Base-by-base conservation (phyloP, 2,888 invertebrate species). In the Macrophya alboannulata region DNA sequence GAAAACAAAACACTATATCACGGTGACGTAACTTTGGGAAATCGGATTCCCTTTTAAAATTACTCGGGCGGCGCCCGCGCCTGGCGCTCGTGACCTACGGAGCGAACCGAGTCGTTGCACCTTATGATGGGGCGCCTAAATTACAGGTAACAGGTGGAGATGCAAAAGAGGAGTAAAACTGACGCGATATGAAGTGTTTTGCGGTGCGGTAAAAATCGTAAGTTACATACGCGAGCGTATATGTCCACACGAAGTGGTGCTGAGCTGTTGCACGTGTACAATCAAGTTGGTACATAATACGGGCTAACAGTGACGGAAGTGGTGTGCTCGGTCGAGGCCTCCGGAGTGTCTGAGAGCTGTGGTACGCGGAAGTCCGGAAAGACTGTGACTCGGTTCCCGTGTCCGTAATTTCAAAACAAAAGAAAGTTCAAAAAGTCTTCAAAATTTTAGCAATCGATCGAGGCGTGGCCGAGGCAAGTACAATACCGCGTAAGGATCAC, bases 41-140 rank as follows among this genome's bases (percentile, higher is more conserved):
- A 85, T 85, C 85, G 81, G 43, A 85, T 85, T 85, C 79, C 40
- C 84, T 77, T 86, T 79, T 85, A 79, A 86, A 88, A 68, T 83
- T 83, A 83, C 83, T 83, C 83, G 68, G 68, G 48, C 83, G 83
- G 25, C 17, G 45, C 68, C 43, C 62, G 15, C 10, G 48, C 17
- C 25, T 40, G 81, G 37, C 81, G 43, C 81, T 62, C 59, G 81
- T 62, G 59, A 81, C 81, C 62, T 81, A 81, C 62, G 81, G 43
- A 37, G 31, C 31, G 40, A 74, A 74, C 45, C 31, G 48, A 81
- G 81, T 81, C 40, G 77, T 76, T 48, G 48, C 48, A 76, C 48
- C 37, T 77, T 37, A 17, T 25, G 37, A 31, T 77, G 17, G 17
- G 77, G 21, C 43, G 45, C 43, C 17, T 43, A 43, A 74, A 74